A percentile compares a stretch with the other conserved stretches of the same genome.
Conservation (phyloP, 2,797 vertebrate genomes). For the Hoplostethus mediterraneus region DNA sequence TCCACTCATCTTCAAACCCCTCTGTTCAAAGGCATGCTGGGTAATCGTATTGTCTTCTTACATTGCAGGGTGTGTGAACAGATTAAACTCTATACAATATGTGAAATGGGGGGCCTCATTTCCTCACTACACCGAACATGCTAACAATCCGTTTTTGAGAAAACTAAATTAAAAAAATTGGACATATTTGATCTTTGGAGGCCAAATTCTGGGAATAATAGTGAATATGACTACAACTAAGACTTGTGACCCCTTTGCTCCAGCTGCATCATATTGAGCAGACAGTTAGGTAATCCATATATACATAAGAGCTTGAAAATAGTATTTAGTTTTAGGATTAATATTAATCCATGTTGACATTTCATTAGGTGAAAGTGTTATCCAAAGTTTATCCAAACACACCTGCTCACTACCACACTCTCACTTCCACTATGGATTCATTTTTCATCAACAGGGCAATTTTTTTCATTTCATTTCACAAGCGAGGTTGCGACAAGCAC, state of each 20-base stretch:
- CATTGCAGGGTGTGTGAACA: not conserved
- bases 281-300: not conserved
- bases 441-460: not conserved
- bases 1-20: not conserved
- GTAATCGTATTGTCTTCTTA: constrained; percentile 13
- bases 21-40: constrained; percentile 13
- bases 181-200: not conserved
- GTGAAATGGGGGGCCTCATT: too few relatives aligned
- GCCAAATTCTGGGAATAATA: not conserved
- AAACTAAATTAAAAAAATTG: not conserved
- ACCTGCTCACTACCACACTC: not conserved
- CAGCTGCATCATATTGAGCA: not conserved
- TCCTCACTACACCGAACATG: too few relatives aligned
- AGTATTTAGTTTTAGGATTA: not conserved
- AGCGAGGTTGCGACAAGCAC: not conserved
- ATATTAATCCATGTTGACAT: not conserved
- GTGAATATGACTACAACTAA: too few relatives aligned
- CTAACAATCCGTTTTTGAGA: not conserved
- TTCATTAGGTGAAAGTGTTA: not conserved
- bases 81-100: too few relatives aligned
- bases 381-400: not conserved
- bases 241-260: too few relatives aligned
- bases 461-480: not conserved
- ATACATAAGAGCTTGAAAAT: not conserved
- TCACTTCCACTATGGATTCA: not conserved